Percentiles rank a stretch among this genome's conserved stretches.
Conservation (phyloP, 2,888 invertebrate species). For the Dysmachus trigonus region DNA sequence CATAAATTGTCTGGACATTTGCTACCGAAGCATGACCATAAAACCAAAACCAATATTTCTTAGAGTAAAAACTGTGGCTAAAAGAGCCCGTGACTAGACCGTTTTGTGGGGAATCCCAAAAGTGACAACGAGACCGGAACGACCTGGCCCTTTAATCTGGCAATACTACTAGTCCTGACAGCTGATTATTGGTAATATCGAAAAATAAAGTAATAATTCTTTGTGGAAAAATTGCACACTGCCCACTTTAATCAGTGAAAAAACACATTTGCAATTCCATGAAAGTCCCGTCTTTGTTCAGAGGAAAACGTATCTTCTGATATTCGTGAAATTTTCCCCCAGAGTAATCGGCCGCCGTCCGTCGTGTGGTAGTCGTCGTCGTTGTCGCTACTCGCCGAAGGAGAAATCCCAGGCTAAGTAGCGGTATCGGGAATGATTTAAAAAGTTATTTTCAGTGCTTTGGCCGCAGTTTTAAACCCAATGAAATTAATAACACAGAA, state of each 20-base stretch:
- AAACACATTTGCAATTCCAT: not conserved
- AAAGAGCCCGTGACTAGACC: not conserved
- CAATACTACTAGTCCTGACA: not conserved
- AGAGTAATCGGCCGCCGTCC: not conserved
- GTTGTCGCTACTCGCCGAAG: not conserved
- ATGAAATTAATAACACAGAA: conserved; percentile 13
- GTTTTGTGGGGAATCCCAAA: not conserved
- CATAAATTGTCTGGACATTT: not conserved
- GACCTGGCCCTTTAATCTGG: not conserved
- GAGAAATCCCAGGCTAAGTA: conserved; percentile 3
- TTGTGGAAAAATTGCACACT: conserved; percentile 18
- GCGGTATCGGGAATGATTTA: conserved; percentile 17
- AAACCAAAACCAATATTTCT: not conserved
- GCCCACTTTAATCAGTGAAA: conserved; percentile 1
- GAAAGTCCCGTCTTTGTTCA: conserved; percentile 17
- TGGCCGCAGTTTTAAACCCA: not conserved
- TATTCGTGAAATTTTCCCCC: not conserved
- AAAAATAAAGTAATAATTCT: not conserved
- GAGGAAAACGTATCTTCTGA: not conserved
- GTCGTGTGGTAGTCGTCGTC: not conserved
- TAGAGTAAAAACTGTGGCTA: not conserved
- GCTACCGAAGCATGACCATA: not conserved
- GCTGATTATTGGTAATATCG: conserved; percentile 16
- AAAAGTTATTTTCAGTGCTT: conserved; percentile 19
- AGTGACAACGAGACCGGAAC: not conserved